Evolutionary conservation across 2,113 vertebrate species (phyloP).

Genomic region (Crocuta crocuta): DNA sequence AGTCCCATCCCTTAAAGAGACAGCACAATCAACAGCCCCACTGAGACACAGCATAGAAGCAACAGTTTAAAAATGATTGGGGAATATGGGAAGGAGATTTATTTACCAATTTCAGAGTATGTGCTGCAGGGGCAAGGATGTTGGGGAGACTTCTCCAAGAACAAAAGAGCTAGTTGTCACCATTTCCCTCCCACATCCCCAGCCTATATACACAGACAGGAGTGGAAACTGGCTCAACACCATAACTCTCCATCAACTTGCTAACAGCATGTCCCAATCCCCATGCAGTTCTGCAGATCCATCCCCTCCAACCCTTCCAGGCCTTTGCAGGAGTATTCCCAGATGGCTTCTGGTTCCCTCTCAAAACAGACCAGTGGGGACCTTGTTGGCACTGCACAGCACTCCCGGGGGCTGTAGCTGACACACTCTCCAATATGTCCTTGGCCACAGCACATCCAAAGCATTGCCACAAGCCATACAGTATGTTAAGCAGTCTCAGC

Average conservation of each 20-base stretch:
- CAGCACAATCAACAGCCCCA: not conserved
- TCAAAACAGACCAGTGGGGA: not conserved
- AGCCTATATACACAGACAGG: not conserved
- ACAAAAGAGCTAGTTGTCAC: not conserved
- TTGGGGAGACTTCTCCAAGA: not conserved
- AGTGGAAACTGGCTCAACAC: not conserved
- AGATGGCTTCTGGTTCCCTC: not conserved
- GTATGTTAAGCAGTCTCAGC: not conserved
- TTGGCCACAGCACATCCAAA: not conserved
- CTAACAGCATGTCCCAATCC: not conserved
- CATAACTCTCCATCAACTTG: not conserved
- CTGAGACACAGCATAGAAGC: not conserved
- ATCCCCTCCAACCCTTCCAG: not conserved
- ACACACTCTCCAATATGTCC: not conserved
- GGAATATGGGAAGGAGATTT: not conserved
- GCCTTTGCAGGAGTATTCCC: not conserved
- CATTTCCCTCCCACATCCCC: not conserved
- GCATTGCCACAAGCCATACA: not conserved
- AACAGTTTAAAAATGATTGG: not conserved
- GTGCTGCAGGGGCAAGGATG: not conserved
- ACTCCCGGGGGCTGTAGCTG: not conserved
- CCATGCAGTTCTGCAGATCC: not conserved
- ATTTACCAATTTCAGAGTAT: not conserved
- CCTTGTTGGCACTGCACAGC: not conserved
- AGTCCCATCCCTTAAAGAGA: not conserved